Base-by-base conservation (phyloP, 2,888 invertebrate genomes). In the Drosophila atripex region DNA sequence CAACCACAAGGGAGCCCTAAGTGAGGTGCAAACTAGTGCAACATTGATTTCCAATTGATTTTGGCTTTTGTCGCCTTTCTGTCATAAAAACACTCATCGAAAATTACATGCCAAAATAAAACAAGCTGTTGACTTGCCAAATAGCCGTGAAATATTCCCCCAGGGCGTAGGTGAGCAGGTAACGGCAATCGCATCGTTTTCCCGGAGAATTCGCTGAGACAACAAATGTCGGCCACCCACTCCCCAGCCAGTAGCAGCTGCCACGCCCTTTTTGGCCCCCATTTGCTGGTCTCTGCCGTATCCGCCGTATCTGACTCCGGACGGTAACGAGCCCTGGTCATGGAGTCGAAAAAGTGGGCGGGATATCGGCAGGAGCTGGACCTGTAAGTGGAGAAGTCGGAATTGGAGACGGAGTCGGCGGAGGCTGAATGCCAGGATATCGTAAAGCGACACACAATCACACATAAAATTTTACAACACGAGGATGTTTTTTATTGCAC, bases 81-180 rank as follows among this genome's bases (percentile, higher is more conserved):
- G 75, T 75, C 88, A 86, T 85, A 87, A 85, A 87, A 82, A 87
- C 76, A 73, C 87, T 85, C 83, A 80, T 75, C 82, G 86, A 82
- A 77, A 82, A 82, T 85, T 82, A 85, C 83, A 77, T 61, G 83
- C 59, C 74, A 56, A 72, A 82, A 78, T 80, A 78, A 87, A 85
- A 85, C 85, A 87, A 85, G 88, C 88, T 85, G 85, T 88, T 85
- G 85, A 85, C 85, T 85, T 86, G 88, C 85, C 88, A 85, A 85
- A 85, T 88, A 88, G 86, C 85, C 86, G 86, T 85, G 85, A 86
- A 88, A 86, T 88, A 88, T 86, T 85, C 88, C 86, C 88, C 71
- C 65, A 77, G 84, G 85, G 86, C 77, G 79, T 79, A 85, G 86
- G 83, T 85, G 80, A 75, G 77, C 84, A 87, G 83, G 88, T 87